These are phyloP conservation scores for Lithobates pipiens DNA, from an alignment of 2,797 vertebrate species.

Conservation along the genomic window DNA sequence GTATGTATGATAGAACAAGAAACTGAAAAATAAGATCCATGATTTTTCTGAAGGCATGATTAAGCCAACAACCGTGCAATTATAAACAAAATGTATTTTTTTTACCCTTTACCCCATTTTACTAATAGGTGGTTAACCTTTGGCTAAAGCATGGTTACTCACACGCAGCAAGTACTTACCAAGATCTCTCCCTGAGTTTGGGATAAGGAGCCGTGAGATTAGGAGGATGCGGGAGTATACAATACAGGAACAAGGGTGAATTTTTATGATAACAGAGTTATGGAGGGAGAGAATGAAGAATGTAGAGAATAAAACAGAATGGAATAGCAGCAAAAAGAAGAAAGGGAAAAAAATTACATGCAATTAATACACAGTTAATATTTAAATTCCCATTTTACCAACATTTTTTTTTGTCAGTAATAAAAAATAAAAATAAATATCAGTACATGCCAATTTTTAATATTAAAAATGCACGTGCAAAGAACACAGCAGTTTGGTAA, in stretches of 20 bases:
- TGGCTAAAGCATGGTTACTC: conserved; percentile 14
- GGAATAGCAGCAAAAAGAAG: conserved; percentile 77
- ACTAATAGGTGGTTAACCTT: not conserved
- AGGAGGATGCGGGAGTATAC: conserved; percentile 60
- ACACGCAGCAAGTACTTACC: conserved; percentile 88
- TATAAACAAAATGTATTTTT: too few relatives aligned
- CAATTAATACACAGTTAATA: conserved; percentile 88
- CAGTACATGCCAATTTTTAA: conserved; percentile 41
- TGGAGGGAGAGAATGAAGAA: conserved; percentile 62
- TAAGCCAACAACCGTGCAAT: too few relatives aligned
- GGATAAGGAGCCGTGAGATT: conserved; percentile 63
- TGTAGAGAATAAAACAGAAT: conserved; percentile 65
- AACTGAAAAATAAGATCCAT: too few relatives aligned
- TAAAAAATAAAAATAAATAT: conserved; percentile 33
- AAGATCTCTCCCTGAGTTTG: conserved; percentile 90
- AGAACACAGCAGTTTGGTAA: conserved; percentile 11
- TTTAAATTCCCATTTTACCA: conserved; percentile 77
- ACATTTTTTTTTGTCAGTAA: conserved; percentile 11
- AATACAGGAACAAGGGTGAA: conserved; percentile 60
- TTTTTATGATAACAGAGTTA: conserved; percentile 38
- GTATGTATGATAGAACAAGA: too few relatives aligned
- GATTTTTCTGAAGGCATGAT: too few relatives aligned
- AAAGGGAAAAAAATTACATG: conserved; percentile 86
- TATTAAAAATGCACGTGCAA: conserved; percentile 37
- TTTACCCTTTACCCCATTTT: not conserved